Percentiles rank a stretch among this genome's conserved stretches.
phyloP scores from a whole-genome alignment of 1,140 invertebrate species.

The Sinella curviseta region DNA sequence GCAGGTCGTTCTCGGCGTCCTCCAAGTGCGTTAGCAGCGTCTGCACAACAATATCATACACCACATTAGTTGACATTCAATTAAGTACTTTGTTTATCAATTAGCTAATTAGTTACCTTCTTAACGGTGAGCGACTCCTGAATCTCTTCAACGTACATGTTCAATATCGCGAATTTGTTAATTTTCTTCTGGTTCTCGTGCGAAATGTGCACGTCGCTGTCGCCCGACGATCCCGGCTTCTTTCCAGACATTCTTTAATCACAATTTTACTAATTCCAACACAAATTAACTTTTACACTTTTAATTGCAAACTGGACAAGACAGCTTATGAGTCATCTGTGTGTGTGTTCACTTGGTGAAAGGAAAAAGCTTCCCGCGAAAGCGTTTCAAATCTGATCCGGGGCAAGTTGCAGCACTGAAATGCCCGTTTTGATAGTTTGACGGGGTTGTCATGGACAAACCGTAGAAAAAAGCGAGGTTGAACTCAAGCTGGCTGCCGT shows the following conservation, averaged over 20 bases:
- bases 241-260: background rate
- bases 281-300: too few relatives aligned
- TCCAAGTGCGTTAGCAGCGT: slow-evolving; percentile 88
- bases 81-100: background rate
- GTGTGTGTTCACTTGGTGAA: too few relatives aligned
- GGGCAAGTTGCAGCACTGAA: too few relatives aligned
- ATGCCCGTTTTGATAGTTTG: too few relatives aligned
- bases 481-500: slow-evolving; percentile 51
- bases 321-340: too few relatives aligned
- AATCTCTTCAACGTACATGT: slow-evolving; percentile 85
- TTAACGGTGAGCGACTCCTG: slow-evolving; percentile 87
- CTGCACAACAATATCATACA: slow-evolving; percentile 57
- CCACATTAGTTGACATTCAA: background rate
- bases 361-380: too few relatives aligned
- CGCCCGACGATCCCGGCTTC: slow-evolving; percentile 59
- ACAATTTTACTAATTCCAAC: too few relatives aligned
- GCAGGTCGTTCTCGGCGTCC: slow-evolving; percentile 86
- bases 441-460: too few relatives aligned
- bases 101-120: slow-evolving; percentile 60
- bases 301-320: background rate
- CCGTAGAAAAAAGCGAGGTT: background rate
- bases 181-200: slow-evolving; percentile 97
- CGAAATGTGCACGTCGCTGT: slow-evolving; percentile 89
- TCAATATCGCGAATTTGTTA: slow-evolving; percentile 90
- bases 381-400: too few relatives aligned